Conservation (phyloP, 2,888 invertebrate genomes). For the Cataglyphis cursor region DNA sequence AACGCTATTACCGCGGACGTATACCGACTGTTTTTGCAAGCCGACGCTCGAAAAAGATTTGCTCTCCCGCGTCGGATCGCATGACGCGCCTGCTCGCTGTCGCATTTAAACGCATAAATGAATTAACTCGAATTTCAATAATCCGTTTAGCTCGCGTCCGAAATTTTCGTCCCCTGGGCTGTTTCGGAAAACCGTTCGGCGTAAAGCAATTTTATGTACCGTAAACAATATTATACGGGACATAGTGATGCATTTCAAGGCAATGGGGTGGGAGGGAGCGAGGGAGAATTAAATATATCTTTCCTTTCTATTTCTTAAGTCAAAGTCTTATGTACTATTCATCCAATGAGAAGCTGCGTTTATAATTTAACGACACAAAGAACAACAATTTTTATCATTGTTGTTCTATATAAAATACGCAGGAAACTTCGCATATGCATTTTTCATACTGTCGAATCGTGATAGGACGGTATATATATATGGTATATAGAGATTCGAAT, state of each 20-base stretch:
- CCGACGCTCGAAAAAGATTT: slow-evolving; percentile 48
- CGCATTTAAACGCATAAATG: slow-evolving; percentile 58
- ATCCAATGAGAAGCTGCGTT: background rate
- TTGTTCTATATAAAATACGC: background rate
- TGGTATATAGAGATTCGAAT: slow-evolving; percentile 60
- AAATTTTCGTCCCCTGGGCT: slow-evolving; percentile 36
- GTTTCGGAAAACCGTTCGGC: slow-evolving; percentile 39
- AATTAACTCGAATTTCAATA: slow-evolving; percentile 63
- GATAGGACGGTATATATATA: background rate
- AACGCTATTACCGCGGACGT: slow-evolving; percentile 64
- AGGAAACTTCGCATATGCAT: background rate
- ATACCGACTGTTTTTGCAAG: slow-evolving; percentile 60
- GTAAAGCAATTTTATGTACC: slow-evolving; percentile 29
- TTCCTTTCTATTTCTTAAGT: background rate
- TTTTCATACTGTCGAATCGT: background rate
- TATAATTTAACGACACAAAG: background rate
- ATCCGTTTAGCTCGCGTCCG: slow-evolving; percentile 45
- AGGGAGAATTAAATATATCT: background rate
- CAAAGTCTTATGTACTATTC: background rate
- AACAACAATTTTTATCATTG: background rate
- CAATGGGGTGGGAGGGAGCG: background rate
- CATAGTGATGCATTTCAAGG: slow-evolving; percentile 9
- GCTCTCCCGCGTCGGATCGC: slow-evolving; percentile 28
- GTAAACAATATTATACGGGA: slow-evolving; percentile 52
- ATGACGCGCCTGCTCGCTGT: slow-evolving; percentile 40